These are phyloP conservation scores for Umimayanthus kanabou DNA, from an alignment of 92 coral and sea anemone species.

Conservation along the genomic window DNA sequence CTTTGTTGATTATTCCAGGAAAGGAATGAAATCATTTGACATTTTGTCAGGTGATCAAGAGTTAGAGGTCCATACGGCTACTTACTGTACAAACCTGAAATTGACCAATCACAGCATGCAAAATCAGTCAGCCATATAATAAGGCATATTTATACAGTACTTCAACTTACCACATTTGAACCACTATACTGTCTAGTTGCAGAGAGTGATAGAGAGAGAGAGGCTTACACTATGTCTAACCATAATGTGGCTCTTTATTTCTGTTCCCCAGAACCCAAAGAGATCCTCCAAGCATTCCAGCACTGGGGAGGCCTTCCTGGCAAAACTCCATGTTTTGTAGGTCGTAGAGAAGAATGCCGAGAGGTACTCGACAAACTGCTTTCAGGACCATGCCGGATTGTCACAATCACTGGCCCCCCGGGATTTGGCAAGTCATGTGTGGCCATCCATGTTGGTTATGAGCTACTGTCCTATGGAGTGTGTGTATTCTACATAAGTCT, in stretches of 20 bases:
- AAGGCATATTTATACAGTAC: too few relatives aligned
- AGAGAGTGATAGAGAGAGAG: too few relatives aligned
- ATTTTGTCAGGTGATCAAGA: too few relatives aligned
- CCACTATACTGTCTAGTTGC: too few relatives aligned
- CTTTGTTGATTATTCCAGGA: too few relatives aligned
- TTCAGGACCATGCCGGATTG: constrained; percentile 69
- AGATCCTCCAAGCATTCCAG: constrained; percentile 60
- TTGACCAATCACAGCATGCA: too few relatives aligned
- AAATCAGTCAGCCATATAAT: too few relatives aligned
- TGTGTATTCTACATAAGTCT: constrained; percentile 80
- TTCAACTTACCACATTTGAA: too few relatives aligned
- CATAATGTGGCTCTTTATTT: neutral
- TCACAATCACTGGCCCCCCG: constrained; percentile 90
- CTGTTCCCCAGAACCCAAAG: constrained; percentile 52
- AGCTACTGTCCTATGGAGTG: constrained; percentile 63
- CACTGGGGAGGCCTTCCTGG: constrained; percentile 91
- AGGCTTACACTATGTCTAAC: too few relatives aligned
- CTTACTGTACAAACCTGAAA: too few relatives aligned
- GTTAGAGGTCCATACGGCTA: too few relatives aligned
- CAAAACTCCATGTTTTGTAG: constrained; percentile 83
- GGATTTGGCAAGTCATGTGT: constrained; percentile 96
- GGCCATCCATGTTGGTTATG: constrained; percentile 91
- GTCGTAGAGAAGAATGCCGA: constrained; percentile 77
- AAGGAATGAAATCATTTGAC: too few relatives aligned
- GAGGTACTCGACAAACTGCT: constrained; percentile 65